A percentile compares a stretch with the other conserved stretches of the same genome.
phyloP scores from a whole-genome alignment of 2,797 vertebrate species.

The Phoebastria nigripes region DNA sequence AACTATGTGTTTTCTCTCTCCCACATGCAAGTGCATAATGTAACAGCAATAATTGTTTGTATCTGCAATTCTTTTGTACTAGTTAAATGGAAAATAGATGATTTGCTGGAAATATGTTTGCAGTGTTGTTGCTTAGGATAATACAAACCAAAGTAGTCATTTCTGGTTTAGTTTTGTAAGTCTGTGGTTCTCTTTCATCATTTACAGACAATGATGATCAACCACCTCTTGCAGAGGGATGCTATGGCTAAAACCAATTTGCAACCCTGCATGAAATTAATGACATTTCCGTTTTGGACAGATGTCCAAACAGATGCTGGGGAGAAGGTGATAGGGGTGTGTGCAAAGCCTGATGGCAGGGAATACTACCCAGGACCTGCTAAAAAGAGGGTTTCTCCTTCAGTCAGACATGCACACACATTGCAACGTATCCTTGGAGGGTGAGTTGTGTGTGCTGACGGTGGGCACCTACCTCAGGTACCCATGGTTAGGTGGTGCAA shows the following conservation, averaged over 20 bases:
- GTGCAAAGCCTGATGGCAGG: neutral
- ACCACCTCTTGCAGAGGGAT: neutral
- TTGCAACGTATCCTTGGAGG: fast-evolving
- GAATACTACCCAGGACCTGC: neutral
- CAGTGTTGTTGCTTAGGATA: neutral
- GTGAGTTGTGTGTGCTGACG: neutral
- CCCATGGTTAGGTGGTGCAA: fast-evolving
- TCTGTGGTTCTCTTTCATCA: neutral
- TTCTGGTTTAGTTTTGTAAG: neutral
- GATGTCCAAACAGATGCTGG: slow-evolving; percentile 37
- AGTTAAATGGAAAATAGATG: neutral
- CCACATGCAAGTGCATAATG: neutral
- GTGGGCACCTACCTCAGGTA: neutral
- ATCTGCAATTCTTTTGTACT: neutral
- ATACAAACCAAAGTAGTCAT: neutral
- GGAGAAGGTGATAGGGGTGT: neutral
- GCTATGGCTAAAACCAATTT: slow-evolving; percentile 10
- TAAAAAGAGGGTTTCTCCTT: neutral
- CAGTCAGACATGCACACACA: neutral
- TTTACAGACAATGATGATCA: neutral
- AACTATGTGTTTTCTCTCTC: neutral
- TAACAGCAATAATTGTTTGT: neutral
- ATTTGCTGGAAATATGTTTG: neutral
- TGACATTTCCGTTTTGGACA: neutral
- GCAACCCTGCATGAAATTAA: slow-evolving; percentile 7